Evolutionary conservation across 1,140 invertebrate genomes (phyloP).

Genomic region (Hermetia illucens): DNA sequence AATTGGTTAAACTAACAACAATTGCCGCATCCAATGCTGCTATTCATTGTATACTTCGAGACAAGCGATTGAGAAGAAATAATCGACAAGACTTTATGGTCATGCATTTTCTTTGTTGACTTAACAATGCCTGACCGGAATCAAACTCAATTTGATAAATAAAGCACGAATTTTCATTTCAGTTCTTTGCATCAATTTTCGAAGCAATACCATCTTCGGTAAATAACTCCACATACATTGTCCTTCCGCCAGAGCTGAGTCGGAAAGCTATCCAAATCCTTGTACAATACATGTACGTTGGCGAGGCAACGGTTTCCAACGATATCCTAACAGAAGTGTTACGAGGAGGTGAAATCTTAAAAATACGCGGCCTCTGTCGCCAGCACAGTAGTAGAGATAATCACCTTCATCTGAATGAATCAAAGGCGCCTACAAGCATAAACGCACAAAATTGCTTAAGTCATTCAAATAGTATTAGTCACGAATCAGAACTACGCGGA

Average conservation of each 20-base stretch:
- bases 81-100: too few species aligned
- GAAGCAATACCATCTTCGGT: conserved; percentile 26
- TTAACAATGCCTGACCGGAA: neutral
- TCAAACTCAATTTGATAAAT: neutral
- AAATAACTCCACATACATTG: conserved; percentile 48
- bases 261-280: conserved; percentile 63
- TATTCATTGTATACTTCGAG: too few species aligned
- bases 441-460: conserved; percentile 16
- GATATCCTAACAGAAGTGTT: conserved; percentile 64
- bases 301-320: conserved; percentile 71
- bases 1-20: too few species aligned
- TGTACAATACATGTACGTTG: conserved; percentile 77
- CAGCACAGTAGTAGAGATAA: conserved; percentile 34
- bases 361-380: conserved; percentile 58
- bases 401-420: conserved; percentile 30
- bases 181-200: conserved; percentile 30
- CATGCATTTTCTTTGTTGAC: too few species aligned
- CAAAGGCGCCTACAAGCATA: conserved; percentile 10
- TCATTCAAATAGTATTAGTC: too few species aligned
- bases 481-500: conserved; percentile 20
- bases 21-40: too few species aligned
- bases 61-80: too few species aligned
- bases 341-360: conserved; percentile 61
- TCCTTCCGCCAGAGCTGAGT: conserved; percentile 66
- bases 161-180: conserved; percentile 19